Conservation (phyloP, 92 coral and sea anemone genomes). For the Hydrozoanthus gracilis region DNA sequence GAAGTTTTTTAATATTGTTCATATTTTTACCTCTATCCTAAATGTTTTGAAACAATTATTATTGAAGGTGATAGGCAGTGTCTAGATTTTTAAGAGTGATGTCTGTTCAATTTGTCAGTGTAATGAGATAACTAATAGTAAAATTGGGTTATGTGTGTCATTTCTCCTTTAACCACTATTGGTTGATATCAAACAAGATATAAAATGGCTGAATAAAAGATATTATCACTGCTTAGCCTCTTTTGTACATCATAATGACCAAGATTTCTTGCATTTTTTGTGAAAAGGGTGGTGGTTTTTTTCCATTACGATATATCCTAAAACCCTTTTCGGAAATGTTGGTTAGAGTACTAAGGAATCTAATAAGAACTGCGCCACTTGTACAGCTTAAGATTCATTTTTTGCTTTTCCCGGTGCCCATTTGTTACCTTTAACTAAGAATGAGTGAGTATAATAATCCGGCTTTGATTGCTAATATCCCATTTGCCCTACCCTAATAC, state of each 20-base stretch:
- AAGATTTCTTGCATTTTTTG: not conserved
- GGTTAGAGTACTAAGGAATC: not conserved
- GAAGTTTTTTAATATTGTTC: not conserved
- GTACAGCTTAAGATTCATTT: too few species aligned
- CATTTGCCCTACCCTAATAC: too few species aligned
- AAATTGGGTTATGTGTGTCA: not conserved
- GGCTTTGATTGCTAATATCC: too few species aligned
- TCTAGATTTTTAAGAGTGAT: not conserved
- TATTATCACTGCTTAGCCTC: conserved; percentile 1
- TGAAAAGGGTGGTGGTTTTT: not conserved
- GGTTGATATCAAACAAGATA: not conserved
- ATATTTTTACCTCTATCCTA: not conserved
- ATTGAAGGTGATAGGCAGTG: not conserved
- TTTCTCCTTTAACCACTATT: not conserved
- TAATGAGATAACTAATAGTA: not conserved
- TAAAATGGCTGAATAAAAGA: too few species aligned
- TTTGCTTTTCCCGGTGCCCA: too few species aligned
- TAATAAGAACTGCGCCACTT: too few species aligned
- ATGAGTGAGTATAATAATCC: too few species aligned
- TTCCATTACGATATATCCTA: not conserved
- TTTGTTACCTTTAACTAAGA: too few species aligned
- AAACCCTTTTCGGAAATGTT: not conserved
- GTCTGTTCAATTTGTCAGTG: not conserved
- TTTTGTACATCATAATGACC: not conserved
- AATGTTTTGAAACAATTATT: not conserved